Evolutionary conservation across 2,888 invertebrate genomes (phyloP).

Genomic region (Lepidocyrtoides sp.): DNA sequence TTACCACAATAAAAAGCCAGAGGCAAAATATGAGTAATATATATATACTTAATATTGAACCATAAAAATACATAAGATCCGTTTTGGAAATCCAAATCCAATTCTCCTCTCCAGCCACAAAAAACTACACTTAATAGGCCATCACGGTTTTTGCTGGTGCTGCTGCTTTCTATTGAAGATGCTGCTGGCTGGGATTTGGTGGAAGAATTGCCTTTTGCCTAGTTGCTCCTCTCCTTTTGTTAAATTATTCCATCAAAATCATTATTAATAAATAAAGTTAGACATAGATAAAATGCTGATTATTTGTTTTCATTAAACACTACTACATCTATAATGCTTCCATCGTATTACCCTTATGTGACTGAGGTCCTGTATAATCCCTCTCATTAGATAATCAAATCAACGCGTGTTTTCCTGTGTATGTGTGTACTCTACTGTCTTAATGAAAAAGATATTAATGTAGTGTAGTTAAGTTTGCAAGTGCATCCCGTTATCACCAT

Average conservation of each 20-base stretch:
- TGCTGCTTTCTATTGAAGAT: no score
- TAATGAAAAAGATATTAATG: constrained; percentile 46
- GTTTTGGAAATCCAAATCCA: constrained; percentile 25
- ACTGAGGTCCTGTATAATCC: constrained; percentile 15
- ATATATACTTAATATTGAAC: constrained; percentile 20
- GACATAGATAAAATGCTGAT: constrained; percentile 1
- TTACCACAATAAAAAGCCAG: constrained; percentile 15
- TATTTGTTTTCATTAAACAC: constrained; percentile 11
- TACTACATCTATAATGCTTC: not conserved
- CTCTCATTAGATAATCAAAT: constrained; percentile 14
- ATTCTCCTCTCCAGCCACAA: constrained; percentile 31
- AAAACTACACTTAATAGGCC: constrained; percentile 29
- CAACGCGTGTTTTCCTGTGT: constrained; percentile 29
- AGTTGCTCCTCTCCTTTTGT: constrained; percentile 25
- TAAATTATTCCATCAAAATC: constrained; percentile 8
- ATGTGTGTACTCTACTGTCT: constrained; percentile 1
- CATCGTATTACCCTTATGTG: not conserved
- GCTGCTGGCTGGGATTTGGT: constrained; percentile 15
- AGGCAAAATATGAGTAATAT: constrained; percentile 37
- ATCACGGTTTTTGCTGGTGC: constrained; percentile 11
- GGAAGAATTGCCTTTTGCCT: constrained; percentile 42
- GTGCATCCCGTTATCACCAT: not conserved
- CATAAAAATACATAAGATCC: constrained; percentile 39
- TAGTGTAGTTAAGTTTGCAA: constrained; percentile 56
- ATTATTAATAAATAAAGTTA: constrained; percentile 24